Conservation (phyloP, 37 sponge, comb jelly and placozoan species). For the Beroe ovata region DNA sequence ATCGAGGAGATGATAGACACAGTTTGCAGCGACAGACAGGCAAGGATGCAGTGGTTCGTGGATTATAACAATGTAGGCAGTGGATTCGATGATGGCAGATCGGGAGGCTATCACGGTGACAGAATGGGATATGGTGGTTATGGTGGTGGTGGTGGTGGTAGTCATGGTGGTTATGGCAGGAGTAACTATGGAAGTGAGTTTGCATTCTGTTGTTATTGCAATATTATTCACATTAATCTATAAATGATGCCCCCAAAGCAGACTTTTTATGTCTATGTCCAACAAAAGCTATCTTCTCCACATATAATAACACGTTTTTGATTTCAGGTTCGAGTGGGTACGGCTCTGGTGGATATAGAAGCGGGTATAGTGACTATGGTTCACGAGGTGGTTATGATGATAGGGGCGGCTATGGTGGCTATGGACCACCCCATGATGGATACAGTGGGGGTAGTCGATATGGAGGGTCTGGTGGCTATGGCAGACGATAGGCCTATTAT, state of each 20-base stretch:
- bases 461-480: conserved; percentile 44
- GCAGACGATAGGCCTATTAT: conserved; percentile 1
- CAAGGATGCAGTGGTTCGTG: conserved; percentile 62
- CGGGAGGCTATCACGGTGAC: neutral
- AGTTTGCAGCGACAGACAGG: conserved; percentile 56
- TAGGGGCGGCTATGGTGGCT: conserved; percentile 42
- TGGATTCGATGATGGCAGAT: conserved; percentile 2
- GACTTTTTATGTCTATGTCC: no score
- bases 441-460: conserved; percentile 8
- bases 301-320: neutral
- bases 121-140: neutral
- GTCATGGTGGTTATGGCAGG: conserved; percentile 45
- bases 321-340: neutral
- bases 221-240: no score
- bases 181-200: neutral
- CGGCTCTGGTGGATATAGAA: conserved; percentile 19
- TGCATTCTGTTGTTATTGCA: no score
- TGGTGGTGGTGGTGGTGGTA: conserved; percentile 43
- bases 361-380: conserved; percentile 47
- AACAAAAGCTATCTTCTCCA: no score
- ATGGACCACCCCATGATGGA: conserved; percentile 25
- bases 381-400: conserved; percentile 41
- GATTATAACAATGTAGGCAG: conserved; percentile 53
- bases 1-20: conserved; percentile 38
- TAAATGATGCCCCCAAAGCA: no score